Base-by-base conservation (phyloP, 2,797 vertebrate species). In the Gambelia wislizenii region DNA sequence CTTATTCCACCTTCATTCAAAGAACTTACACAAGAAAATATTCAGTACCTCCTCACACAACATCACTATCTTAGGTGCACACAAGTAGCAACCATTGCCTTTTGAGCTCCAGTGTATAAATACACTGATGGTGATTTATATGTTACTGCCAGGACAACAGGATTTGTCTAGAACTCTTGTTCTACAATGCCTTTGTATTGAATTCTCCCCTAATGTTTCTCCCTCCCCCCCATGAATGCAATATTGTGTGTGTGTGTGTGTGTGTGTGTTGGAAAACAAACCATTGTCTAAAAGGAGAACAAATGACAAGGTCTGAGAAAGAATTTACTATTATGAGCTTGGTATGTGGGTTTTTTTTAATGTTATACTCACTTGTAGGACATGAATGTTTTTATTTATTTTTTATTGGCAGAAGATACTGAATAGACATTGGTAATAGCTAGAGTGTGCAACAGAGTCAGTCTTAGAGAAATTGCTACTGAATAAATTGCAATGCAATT, bases 401-500 rank as follows among this genome's bases (percentile, higher is more conserved):
- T 33, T 67, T 78, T 86, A 10, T n/a, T 78, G 44, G 30, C 5
- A 75, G 30, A 27, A 14, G 5, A 30, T 70, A 59, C 49, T 47
- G 20, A 72, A 27, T 56, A 78, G 81, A 77, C 7, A 44, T 84
- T 89, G 75, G 25, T 79, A 59, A 72, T 70, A 36, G 30, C 42
- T 56, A 56, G 9, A 80, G n/a, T 59, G 39, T n/a, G 72, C 25
- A 89, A 36, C 39, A 64, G 44, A 72, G 22, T n/a, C 14, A 85
- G 27, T 84, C 39, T n/a, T 7, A 70, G 61, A 56, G 27, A 39
- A 36, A 12, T 56, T 75, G 77, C 36, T 70, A 30, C 36, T 67
- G 4, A n/a, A 67, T 88, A 56, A 84, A 70, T 36, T 78, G 47
- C 82, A 78, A 69, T 84, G 61, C n/a, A 12, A 64, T n/a, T 84